These are phyloP conservation scores for Belgica antarctica DNA, from an alignment of 2,888 invertebrate genomes.

Conservation along the genomic window DNA sequence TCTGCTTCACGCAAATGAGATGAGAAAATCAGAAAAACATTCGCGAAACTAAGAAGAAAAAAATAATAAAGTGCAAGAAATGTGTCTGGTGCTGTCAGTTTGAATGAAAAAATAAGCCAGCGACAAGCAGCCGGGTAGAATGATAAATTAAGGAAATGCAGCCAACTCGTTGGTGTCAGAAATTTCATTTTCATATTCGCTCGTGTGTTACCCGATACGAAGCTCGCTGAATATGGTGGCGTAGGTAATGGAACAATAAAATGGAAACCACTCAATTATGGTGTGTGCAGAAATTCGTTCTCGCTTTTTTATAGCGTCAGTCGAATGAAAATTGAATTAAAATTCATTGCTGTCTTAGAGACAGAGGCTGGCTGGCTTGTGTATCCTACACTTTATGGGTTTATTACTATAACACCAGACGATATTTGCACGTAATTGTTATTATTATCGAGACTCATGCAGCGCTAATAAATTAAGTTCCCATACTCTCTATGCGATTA, in stretches of 20 bases:
- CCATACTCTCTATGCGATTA: background rate
- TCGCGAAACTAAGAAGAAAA: background rate
- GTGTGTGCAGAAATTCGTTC: background rate
- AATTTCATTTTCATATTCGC: constrained; percentile 9
- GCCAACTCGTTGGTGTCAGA: constrained; percentile 3
- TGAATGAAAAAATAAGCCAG: constrained; percentile 23
- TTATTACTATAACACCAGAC: no score
- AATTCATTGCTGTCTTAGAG: background rate
- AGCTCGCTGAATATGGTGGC: background rate
- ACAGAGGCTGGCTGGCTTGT: background rate
- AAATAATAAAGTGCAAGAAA: constrained; percentile 35
- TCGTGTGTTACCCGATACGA: constrained; percentile 10
- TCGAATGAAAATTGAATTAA: background rate
- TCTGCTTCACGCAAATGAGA: background rate
- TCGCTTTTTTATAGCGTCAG: background rate
- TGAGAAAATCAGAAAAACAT: background rate
- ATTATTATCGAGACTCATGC: constrained; percentile 18
- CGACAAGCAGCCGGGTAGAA: constrained; percentile 32
- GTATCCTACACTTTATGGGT: background rate
- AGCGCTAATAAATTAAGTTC: constrained; percentile 21
- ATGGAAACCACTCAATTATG: background rate
- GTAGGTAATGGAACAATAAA: no score
- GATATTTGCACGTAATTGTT: constrained; percentile 21
- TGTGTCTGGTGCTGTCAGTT: constrained; percentile 40
- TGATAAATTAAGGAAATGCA: constrained; percentile 42